Percentiles rank a stretch among this genome's conserved stretches.
Evolutionary conservation across 2,113 vertebrate genomes (phyloP).

Genomic region (Zosterops pallidus): DNA sequence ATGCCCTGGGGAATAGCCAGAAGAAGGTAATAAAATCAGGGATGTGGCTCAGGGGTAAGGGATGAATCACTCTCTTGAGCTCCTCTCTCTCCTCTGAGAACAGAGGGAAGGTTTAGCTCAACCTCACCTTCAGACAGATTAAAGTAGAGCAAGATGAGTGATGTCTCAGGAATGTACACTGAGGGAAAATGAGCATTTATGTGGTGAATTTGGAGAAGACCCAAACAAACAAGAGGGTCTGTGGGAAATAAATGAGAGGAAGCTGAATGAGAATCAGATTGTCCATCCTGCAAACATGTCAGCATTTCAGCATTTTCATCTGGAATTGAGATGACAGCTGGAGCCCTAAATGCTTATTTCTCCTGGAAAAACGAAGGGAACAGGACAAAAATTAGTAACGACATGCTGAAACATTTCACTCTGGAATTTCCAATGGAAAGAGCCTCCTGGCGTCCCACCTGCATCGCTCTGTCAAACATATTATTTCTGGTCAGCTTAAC

Average conservation of each 20-base stretch:
- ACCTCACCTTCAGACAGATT: not conserved
- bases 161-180: not conserved
- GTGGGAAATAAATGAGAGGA: not conserved
- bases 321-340: slow-evolving; percentile 11
- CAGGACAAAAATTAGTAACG: not conserved
- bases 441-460: slow-evolving; percentile 18
- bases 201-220: not conserved
- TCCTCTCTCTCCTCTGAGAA: not conserved
- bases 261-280: not conserved
- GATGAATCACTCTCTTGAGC: not conserved
- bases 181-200: not conserved
- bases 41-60: not conserved
- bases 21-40: not conserved
- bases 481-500: slow-evolving; percentile 29
- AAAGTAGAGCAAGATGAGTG: not conserved
- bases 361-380: not conserved
- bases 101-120: not conserved
- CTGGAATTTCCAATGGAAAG: not conserved
- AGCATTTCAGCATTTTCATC: not conserved
- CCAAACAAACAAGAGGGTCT: not conserved
- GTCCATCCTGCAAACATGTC: not conserved
- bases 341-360: slow-evolving; percentile 11
- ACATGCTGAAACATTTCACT: not conserved
- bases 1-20: not conserved
- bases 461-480: not conserved